Conservation (phyloP, 2,797 vertebrate genomes). For the Sternotherus odoratus region DNA sequence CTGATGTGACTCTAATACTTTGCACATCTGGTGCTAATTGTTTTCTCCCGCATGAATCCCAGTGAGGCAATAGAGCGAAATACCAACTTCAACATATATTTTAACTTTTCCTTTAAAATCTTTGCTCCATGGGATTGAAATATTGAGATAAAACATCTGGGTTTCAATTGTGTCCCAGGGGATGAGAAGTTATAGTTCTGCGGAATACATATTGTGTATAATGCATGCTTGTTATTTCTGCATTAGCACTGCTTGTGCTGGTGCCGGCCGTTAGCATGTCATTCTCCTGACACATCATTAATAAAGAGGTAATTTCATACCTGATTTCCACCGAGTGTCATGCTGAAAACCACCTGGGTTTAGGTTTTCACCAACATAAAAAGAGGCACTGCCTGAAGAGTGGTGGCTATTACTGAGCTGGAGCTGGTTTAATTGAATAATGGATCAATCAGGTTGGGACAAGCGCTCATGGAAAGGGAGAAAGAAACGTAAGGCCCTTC, state of each 20-base stretch:
- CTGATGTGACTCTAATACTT: slow-evolving; percentile 45
- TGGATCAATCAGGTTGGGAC: slow-evolving; percentile 57
- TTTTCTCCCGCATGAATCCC: slow-evolving; percentile 43
- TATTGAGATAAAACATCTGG: slow-evolving; percentile 77
- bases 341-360: slow-evolving; percentile 84
- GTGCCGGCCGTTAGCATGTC: slow-evolving; percentile 73
- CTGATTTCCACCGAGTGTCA: slow-evolving; percentile 82
- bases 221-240: slow-evolving; percentile 75
- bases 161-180: slow-evolving; percentile 63
- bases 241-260: slow-evolving; percentile 66
- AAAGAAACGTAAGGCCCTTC: background rate
- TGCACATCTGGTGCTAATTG: slow-evolving; percentile 29
- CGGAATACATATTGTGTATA: slow-evolving; percentile 55
- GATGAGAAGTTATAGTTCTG: slow-evolving; percentile 60
- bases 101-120: slow-evolving; percentile 56
- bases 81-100: background rate
- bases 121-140: slow-evolving; percentile 64
- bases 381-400: slow-evolving; percentile 45
- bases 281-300: slow-evolving; percentile 81
- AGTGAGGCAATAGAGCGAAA: slow-evolving; percentile 45
- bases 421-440: slow-evolving; percentile 69
- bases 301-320: slow-evolving; percentile 85
- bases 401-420: slow-evolving; percentile 53
- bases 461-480: slow-evolving; percentile 43
- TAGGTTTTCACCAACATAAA: slow-evolving; percentile 72